Evolutionary conservation across 2,888 invertebrate genomes (phyloP).

Genomic region (Agonopterix alstromeriana): DNA sequence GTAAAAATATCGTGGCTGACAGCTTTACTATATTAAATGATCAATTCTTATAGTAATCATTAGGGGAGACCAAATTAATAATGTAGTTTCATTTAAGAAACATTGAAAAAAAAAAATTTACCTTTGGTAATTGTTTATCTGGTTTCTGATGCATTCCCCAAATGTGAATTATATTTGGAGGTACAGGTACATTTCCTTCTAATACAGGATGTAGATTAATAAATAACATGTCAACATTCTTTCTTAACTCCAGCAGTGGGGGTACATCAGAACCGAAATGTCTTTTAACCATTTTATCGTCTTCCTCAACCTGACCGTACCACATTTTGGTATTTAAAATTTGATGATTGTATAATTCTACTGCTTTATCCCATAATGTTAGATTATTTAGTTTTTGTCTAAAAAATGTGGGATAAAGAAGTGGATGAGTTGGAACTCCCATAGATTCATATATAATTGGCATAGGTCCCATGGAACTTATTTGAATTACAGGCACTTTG

Average conservation of each 20-base stretch:
- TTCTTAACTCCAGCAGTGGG: conserved; percentile 16
- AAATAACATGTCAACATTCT: conserved; percentile 46
- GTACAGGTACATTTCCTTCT: conserved; percentile 40
- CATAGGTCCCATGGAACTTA: conserved; percentile 30
- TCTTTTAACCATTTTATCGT: conserved; percentile 14
- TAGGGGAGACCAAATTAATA: not conserved
- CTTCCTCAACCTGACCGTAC: too few species aligned
- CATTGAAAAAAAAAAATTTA: conserved; percentile 12
- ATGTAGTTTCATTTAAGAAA: too few species aligned
- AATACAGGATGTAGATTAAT: conserved; percentile 50
- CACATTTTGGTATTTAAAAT: conserved; percentile 8
- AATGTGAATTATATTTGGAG: conserved; percentile 49
- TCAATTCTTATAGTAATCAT: not conserved
- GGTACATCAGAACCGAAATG: conserved; percentile 27
- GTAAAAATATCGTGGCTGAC: not conserved
- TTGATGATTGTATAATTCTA: conserved; percentile 19
- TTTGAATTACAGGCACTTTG: conserved; percentile 27
- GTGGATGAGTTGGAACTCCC: conserved; percentile 31
- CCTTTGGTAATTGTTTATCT: conserved; percentile 45
- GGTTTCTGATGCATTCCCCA: conserved; percentile 54
- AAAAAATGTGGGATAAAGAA: conserved; percentile 24
- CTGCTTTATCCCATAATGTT: conserved; percentile 26
- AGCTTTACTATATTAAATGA: not conserved
- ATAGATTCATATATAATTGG: conserved; percentile 17
- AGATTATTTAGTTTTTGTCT: conserved; percentile 26